These are phyloP conservation scores for Petromus typicus DNA, from an alignment of 2,113 vertebrate genomes.

Conservation along the genomic window DNA sequence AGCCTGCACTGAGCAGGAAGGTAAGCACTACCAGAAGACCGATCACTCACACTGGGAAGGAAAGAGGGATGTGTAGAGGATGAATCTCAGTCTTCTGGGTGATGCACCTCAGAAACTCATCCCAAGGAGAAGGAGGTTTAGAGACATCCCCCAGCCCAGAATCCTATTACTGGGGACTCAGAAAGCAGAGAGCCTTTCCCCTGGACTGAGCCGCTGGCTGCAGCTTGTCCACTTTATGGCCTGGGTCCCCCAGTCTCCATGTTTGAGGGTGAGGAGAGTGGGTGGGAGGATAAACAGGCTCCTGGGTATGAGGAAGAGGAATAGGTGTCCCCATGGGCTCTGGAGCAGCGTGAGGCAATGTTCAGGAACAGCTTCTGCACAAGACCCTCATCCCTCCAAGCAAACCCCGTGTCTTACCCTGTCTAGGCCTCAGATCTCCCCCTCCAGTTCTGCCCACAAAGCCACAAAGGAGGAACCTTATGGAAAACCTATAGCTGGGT, in stretches of 20 bases:
- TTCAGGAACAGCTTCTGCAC: background rate
- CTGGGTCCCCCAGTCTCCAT: background rate
- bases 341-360: background rate
- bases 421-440: background rate
- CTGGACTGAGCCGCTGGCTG: background rate
- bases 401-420: background rate
- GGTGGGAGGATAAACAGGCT: accelerated
- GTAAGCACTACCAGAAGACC: no score
- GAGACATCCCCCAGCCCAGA: background rate
- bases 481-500: constrained; percentile 20
- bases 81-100: background rate
- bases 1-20: background rate
- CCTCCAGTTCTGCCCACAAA: constrained; percentile 34
- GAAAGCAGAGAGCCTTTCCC: background rate
- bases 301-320: background rate
- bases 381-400: background rate
- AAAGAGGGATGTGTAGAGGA: background rate
- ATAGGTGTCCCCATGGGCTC: accelerated
- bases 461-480: constrained; percentile 27
- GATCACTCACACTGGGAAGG: background rate
- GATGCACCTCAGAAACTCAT: background rate
- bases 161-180: background rate
- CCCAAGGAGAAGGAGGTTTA: background rate
- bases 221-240: background rate
- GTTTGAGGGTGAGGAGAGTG: accelerated